Evolutionary conservation across 2,113 vertebrate species (phyloP).

Genomic region (Sphaerodactylus townsendi): DNA sequence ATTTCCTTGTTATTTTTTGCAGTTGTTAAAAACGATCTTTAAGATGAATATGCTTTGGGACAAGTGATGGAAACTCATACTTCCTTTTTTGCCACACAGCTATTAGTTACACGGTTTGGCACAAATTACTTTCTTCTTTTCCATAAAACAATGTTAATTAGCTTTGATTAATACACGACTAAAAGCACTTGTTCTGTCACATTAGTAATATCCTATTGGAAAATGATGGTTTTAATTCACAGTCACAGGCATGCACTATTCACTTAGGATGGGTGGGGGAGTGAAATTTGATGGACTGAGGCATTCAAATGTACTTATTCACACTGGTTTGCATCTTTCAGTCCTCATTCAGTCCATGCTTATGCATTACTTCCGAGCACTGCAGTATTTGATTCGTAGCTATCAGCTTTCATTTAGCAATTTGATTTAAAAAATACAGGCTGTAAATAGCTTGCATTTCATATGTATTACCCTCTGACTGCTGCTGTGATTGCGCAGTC

Average conservation of each 20-base stretch:
- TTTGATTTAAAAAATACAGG: conserved; percentile 61
- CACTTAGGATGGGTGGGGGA: neutral
- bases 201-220: conserved; percentile 7
- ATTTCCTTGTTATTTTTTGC: conserved; percentile 31
- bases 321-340: conserved; percentile 25
- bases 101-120: conserved; percentile 39
- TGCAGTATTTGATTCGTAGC: conserved; percentile 37
- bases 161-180: conserved; percentile 19
- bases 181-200: conserved; percentile 42
- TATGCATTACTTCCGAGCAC: conserved; percentile 43
- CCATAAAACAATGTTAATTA: conserved; percentile 43
- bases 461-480: conserved; percentile 62
- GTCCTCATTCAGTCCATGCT: neutral
- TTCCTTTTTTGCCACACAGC: neutral
- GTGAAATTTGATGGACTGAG: conserved; percentile 31
- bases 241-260: conserved; percentile 25
- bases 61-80: conserved; percentile 34
- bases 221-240: conserved; percentile 43
- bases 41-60: conserved; percentile 42
- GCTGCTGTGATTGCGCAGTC: conserved; percentile 64
- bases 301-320: conserved; percentile 41
- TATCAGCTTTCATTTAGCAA: conserved; percentile 61
- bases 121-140: conserved; percentile 26
- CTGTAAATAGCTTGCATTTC: conserved; percentile 64
- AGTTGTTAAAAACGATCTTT: conserved; percentile 54